Evolutionary conservation across 1,140 invertebrate genomes (phyloP).

Genomic region (Drosophila kurseongensis): DNA sequence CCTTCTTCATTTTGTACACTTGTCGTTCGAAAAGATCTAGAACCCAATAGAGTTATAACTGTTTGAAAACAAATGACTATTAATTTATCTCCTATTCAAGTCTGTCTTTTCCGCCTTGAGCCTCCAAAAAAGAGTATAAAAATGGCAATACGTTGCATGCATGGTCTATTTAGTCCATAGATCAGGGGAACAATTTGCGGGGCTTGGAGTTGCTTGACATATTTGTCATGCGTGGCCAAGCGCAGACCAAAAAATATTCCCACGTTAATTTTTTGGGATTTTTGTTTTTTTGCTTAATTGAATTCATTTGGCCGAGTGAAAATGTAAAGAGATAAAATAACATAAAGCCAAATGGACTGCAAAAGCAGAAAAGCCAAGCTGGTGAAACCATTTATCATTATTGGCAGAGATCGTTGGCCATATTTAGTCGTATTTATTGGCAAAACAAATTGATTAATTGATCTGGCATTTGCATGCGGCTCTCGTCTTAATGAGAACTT

Average conservation of each 20-base stretch:
- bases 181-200: constrained; percentile 4
- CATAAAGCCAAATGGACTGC: constrained; percentile 31
- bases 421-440: constrained; percentile 77
- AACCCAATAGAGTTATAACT: constrained; percentile 31
- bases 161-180: constrained; percentile 58
- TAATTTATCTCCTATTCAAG: constrained; percentile 24
- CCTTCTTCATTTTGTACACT: constrained; percentile 7
- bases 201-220: constrained; percentile 17
- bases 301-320: constrained; percentile 71
- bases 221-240: constrained; percentile 65
- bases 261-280: constrained; percentile 60
- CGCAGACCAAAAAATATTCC: constrained; percentile 56
- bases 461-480: constrained; percentile 39
- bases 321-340: constrained; percentile 53
- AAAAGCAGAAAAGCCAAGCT: constrained; percentile 14
- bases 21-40: not conserved
- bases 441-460: constrained; percentile 82
- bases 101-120: constrained; percentile 20
- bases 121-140: constrained; percentile 8
- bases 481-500: constrained; percentile 47
- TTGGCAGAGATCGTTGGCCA: constrained; percentile 56
- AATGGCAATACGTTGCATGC: constrained; percentile 42
- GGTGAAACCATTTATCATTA: constrained; percentile 66
- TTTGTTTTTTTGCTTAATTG: constrained; percentile 56
- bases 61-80: constrained; percentile 32